Percentiles rank a stretch among this genome's conserved stretches.
These are phyloP conservation scores for Eilema sororculum DNA, from an alignment of 2,888 invertebrate genomes.

Conservation along the genomic window DNA sequence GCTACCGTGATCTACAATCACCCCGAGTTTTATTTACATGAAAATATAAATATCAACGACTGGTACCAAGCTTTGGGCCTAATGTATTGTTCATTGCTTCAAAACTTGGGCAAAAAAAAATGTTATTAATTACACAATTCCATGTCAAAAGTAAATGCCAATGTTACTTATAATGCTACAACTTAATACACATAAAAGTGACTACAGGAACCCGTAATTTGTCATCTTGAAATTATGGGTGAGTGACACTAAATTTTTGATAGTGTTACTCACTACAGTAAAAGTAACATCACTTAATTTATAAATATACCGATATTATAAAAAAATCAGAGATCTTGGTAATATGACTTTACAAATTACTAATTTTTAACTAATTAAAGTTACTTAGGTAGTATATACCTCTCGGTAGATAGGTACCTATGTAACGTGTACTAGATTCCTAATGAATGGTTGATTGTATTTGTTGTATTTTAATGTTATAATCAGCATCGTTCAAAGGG, in stretches of 20 bases:
- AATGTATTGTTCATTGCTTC: background rate
- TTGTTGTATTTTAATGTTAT: background rate
- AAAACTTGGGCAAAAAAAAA: background rate
- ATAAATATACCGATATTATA: conserved; percentile 25
- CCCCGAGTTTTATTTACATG: background rate
- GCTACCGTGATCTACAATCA: background rate
- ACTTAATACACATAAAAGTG: conserved; percentile 24
- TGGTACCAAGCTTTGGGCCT: background rate
- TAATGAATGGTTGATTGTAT: conserved; percentile 16
- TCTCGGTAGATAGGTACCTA: background rate
- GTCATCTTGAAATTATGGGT: conserved; percentile 30
- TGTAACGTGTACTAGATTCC: background rate
- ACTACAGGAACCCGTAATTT: conserved; percentile 52
- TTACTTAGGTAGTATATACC: too few species aligned
- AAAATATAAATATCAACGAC: background rate
- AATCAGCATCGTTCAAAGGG: background rate
- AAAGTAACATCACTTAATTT: background rate
- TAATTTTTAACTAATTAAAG: conserved; percentile 12
- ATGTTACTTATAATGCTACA: conserved; percentile 23
- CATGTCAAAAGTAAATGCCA: conserved; percentile 27
- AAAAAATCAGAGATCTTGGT: conserved; percentile 50
- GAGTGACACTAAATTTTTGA: conserved; percentile 17
- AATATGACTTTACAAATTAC: conserved; percentile 34
- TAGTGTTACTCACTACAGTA: background rate
- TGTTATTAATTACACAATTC: background rate